A percentile compares a stretch with the other conserved stretches of the same genome.
Conservation (phyloP, 2,888 invertebrate species). For the Lycia hirtaria region DNA sequence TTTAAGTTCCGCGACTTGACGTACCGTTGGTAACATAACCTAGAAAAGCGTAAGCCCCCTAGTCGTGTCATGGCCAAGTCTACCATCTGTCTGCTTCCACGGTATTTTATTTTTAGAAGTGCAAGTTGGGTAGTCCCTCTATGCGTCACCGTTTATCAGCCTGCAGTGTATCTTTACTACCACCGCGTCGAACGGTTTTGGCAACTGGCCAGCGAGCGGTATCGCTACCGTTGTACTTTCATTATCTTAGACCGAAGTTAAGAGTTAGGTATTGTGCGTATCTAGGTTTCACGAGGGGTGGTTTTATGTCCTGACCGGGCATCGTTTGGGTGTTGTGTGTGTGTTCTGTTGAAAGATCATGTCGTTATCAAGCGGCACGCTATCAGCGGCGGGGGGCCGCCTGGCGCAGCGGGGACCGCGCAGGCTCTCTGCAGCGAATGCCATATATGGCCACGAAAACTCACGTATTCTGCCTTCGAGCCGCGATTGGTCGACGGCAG, state of each 20-base stretch:
- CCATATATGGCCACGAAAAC: constrained; percentile 79
- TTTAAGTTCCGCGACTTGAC: background rate
- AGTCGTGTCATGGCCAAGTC: constrained; percentile 38
- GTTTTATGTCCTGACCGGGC: constrained; percentile 20
- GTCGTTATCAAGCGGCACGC: constrained; percentile 72
- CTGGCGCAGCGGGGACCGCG: constrained; percentile 63
- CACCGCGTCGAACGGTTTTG: constrained; percentile 35
- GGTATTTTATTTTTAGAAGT: constrained; percentile 41
- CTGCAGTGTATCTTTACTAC: constrained; percentile 16
- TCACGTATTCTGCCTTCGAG: constrained; percentile 83
- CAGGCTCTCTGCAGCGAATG: constrained; percentile 85
- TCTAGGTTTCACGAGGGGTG: background rate
- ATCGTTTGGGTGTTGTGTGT: constrained; percentile 48
- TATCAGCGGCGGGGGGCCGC: constrained; percentile 57
- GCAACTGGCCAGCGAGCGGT: constrained; percentile 48
- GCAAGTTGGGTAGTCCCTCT: constrained; percentile 32
- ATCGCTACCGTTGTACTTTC: constrained; percentile 45
- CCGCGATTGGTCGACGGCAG: constrained; percentile 86
- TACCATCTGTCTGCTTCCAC: constrained; percentile 34
- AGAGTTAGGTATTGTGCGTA: background rate
- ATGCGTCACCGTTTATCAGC: constrained; percentile 33
- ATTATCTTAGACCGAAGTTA: constrained; percentile 34
- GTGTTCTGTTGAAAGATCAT: constrained; percentile 55
- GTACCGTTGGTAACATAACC: constrained; percentile 15
- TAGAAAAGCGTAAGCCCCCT: constrained; percentile 14